Conservation (phyloP, 2,888 invertebrate species). For the Nysson spinosus region DNA sequence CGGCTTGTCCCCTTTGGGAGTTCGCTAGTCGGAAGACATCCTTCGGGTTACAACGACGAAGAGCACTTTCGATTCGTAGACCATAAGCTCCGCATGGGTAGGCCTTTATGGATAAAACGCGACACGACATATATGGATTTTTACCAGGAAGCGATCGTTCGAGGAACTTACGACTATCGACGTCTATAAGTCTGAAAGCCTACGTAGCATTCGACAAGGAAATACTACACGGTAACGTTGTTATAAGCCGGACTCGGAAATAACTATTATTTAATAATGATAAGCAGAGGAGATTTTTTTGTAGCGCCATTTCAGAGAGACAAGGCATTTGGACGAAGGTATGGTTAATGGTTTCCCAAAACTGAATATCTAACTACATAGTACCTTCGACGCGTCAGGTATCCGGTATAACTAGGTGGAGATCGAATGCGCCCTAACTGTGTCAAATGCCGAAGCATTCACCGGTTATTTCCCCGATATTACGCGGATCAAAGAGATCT, state of each 20-base stretch:
- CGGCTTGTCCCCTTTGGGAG: slow-evolving; percentile 14
- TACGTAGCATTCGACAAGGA: slow-evolving; percentile 12
- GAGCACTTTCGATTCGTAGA: slow-evolving; percentile 30
- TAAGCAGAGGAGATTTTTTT: too few species aligned
- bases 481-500: slow-evolving; percentile 5
- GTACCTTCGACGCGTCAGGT: not conserved
- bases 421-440: slow-evolving; percentile 28
- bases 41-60: slow-evolving; percentile 25
- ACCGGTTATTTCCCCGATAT: slow-evolving; percentile 10
- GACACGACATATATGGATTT: slow-evolving; percentile 17
- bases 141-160: slow-evolving; percentile 15
- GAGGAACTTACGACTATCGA: slow-evolving; percentile 20
- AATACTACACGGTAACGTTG: too few species aligned
- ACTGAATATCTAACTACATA: slow-evolving; percentile 1
- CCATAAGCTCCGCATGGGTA: not conserved
- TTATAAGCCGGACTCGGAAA: too few species aligned
- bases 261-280: too few species aligned
- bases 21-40: slow-evolving; percentile 16
- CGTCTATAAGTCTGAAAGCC: slow-evolving; percentile 37
- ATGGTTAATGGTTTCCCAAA: slow-evolving; percentile 36
- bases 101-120: slow-evolving; percentile 18
- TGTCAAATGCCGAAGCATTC: slow-evolving; percentile 42
- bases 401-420: slow-evolving; percentile 13
- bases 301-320: too few species aligned
- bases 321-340: slow-evolving; percentile 17